Base-by-base conservation (phyloP, 2,113 vertebrate genomes). In the Lycocorax pyrrhopterus region DNA sequence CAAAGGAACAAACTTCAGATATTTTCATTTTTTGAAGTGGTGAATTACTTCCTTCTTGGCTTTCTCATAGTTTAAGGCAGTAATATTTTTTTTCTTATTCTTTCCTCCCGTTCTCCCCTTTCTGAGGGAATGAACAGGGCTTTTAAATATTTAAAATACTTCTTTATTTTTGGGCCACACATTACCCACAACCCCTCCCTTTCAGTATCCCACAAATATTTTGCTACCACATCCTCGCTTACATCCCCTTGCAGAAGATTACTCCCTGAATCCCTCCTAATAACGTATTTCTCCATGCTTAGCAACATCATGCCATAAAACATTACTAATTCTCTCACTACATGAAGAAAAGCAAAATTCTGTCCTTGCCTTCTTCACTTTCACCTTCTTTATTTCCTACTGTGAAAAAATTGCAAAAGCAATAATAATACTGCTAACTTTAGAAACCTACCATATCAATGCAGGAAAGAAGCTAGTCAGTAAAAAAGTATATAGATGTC, bases 101-200 rank as follows among this genome's bases (percentile, higher is more conserved):
- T 81, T 76, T 67, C 35, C 41, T 59, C 29, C 10, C 2, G 2
- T 12, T 2, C 5, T 6, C 22, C 41, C 8, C 4, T 83, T 78
- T 74, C 60, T 66, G 32, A 46, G 8, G 10, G 14, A 55, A 29
- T 33, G 16, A 75, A 55, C 14, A 75, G 6, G 9, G 44, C 16
- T 79, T 83, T 49, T 8, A 75, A 60, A 83, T 79, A 39, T 8
- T 90, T 75, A 8, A 71, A 78, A 37, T 43, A 27, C 1, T 37
- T 43, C n/a, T 18, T 3, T 16, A 55, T 55, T 71, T 15, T 4
- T 25, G 30, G 12, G 18, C 3, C 1, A 1, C 27, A 4, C 22
- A 55, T 68, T 73, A 68, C 6, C 5, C 25, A 43, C 16, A 76
- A 18, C 6, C 4, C 1, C 29, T 88, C 9, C n/a, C 33, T 86